Evolutionary conservation across 2,113 vertebrate species (phyloP), one percentile per base, ranked within the genome.

Genomic region (Serinus canaria): DNA sequence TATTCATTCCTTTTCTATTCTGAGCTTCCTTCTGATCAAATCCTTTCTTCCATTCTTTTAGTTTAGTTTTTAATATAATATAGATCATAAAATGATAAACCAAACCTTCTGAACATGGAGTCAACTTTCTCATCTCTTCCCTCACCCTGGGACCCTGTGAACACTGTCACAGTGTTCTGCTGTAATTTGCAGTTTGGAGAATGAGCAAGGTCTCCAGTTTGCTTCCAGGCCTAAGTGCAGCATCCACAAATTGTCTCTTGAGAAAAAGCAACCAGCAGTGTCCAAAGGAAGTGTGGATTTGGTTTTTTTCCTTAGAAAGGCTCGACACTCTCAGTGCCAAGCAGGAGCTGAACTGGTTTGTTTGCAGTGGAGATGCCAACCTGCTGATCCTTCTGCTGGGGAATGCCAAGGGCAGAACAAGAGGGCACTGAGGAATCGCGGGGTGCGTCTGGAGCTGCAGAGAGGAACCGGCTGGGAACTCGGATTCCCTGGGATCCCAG

Each of bases 341-440:
- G 90, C 75, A 62, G 59, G 9, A 33, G 63, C 63, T 68, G n/a
- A 2, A 12, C n/a, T 53, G 55, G 20, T 69, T 81, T 85, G 25
- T 60, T 83, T 85, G 43, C 82, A 53, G 59, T 8, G 39, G 63
- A 94, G 63, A 53, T 46, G 58, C 77, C 43, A 66, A 59, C 76
- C 59, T 4, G 10, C 77, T 79, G 75, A 41, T 60, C 33, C 63
- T 76, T 73, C 56, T 87, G 55, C 63, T 69, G 88, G 46, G 59
- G 41, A 87, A 85, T 15, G 92, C 88, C 90, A 53, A 24, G 25
- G 75, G 88, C 88, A 83, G 80, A 94, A 93, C 87, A 90, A 79
- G 31, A 80, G 83, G 79, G 77, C 83, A 70, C 46, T 15, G 72
- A 60, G 47, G 87, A 83, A 83, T 13, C 79, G 55, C 27, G 46